These are phyloP conservation scores for Ptilonorhynchus violaceus DNA, from an alignment of 2,113 vertebrate species.

Conservation along the genomic window DNA sequence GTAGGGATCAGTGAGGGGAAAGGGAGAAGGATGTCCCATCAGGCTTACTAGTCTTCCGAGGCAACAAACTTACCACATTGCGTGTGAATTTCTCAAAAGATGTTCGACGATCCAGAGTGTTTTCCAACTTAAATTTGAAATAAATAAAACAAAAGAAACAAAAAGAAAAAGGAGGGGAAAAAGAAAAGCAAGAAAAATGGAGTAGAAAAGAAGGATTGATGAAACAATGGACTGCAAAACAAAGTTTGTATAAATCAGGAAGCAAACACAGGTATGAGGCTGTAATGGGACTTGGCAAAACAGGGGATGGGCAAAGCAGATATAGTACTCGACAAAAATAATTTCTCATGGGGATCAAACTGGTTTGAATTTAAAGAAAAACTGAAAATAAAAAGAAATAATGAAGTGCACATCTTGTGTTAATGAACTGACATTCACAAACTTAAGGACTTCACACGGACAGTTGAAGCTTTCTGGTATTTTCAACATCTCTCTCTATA, in stretches of 20 bases:
- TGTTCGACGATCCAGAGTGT: constrained; percentile 82
- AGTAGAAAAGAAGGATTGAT: constrained; percentile 66
- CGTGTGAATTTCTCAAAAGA: constrained; percentile 86
- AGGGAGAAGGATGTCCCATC: constrained; percentile 26
- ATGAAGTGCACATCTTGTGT: constrained; percentile 23
- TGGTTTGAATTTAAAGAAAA: constrained; percentile 44
- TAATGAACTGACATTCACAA: constrained; percentile 49
- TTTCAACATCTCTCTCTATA: constrained; percentile 65
- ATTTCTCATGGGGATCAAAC: constrained; percentile 5
- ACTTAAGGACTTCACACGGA: constrained; percentile 37
- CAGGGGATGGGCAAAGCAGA: not conserved
- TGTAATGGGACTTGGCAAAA: not conserved
- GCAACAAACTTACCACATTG: constrained; percentile 81
- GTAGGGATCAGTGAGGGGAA: not conserved
- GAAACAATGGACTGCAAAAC: constrained; percentile 58
- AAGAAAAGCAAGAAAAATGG: constrained; percentile 58
- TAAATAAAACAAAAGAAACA: constrained; percentile 23
- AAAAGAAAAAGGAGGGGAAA: constrained; percentile 29
- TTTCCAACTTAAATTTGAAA: constrained; percentile 77
- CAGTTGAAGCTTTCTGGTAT: constrained; percentile 34
- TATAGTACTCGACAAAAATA: not conserved
- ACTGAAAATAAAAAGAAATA: constrained; percentile 55
- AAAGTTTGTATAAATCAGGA: constrained; percentile 48
- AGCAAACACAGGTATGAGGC: not conserved
- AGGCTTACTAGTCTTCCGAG: constrained; percentile 53